Percentiles rank a stretch among this genome's conserved stretches.
Evolutionary conservation across 2,113 vertebrate species (phyloP).

Genomic region (Aepyceros melampus): DNA sequence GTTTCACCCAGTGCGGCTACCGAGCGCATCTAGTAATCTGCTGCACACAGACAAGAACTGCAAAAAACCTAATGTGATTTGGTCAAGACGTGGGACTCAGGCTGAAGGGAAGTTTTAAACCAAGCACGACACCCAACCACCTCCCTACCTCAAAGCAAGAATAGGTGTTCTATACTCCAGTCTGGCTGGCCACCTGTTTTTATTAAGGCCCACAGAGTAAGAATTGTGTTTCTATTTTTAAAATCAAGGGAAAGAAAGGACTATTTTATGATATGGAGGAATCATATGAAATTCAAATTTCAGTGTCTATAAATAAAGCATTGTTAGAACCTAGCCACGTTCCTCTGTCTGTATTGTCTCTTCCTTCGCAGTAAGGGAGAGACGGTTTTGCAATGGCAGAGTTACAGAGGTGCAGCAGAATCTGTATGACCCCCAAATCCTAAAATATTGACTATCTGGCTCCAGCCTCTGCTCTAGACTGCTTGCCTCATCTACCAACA

Average conservation of each 20-base stretch:
- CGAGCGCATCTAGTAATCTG: accelerated
- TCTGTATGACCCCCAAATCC: neutral
- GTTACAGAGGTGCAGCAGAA: accelerated
- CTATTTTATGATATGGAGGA: neutral
- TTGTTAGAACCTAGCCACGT: neutral
- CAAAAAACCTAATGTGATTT: neutral
- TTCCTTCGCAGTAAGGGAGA: neutral
- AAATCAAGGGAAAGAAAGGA: neutral
- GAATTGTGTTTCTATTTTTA: neutral
- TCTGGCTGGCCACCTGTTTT: neutral
- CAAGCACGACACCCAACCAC: neutral
- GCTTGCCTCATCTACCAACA: neutral
- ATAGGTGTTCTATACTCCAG: neutral
- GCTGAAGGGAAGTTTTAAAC: neutral
- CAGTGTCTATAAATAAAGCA: neutral
- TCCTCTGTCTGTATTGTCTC: accelerated
- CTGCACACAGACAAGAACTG: neutral
- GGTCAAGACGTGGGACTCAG: neutral
- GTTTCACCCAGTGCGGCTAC: neutral
- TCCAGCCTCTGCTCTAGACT: neutral
- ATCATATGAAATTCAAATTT: neutral
- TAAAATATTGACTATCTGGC: neutral
- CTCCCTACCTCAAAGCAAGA: neutral
- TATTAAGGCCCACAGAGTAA: neutral
- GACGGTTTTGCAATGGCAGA: accelerated